A percentile compares a stretch with the other conserved stretches of the same genome.
These are phyloP conservation scores for Drosophila differens DNA, from an alignment of 2,888 invertebrate species.

Conservation along the genomic window DNA sequence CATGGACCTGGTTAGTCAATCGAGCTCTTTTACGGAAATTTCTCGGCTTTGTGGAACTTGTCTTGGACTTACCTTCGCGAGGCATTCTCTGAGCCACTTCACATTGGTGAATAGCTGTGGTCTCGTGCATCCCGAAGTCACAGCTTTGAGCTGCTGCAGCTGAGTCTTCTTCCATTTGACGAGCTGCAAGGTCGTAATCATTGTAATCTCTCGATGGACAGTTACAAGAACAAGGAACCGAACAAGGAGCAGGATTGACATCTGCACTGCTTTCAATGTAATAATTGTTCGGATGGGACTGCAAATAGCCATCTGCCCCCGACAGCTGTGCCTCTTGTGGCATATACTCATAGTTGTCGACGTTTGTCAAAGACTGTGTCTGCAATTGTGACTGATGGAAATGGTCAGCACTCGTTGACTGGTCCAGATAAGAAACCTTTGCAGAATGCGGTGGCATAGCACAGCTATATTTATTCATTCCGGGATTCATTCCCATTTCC, in stretches of 20 bases:
- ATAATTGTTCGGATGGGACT: neutral
- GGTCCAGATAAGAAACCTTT: neutral
- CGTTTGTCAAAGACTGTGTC: neutral
- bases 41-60: neutral
- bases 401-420: neutral
- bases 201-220: neutral
- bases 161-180: neutral
- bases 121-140: conserved; percentile 5
- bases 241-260: neutral
- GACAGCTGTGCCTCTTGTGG: neutral
- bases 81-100: conserved; percentile 7
- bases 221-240: neutral
- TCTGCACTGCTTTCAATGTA: neutral
- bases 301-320: neutral
- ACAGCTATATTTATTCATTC: conserved; percentile 4
- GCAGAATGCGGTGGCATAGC: neutral
- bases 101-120: neutral
- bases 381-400: conserved; percentile 7
- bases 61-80: neutral
- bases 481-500: neutral
- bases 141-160: neutral
- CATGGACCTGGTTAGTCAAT: neutral
- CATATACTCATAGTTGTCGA: conserved; percentile 6
- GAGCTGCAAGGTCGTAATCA: neutral
- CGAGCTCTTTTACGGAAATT: neutral